Evolutionary conservation across 1,140 invertebrate species (phyloP), one percentile per base, ranked within the genome.

Genomic region (Drosophila albomicans): DNA sequence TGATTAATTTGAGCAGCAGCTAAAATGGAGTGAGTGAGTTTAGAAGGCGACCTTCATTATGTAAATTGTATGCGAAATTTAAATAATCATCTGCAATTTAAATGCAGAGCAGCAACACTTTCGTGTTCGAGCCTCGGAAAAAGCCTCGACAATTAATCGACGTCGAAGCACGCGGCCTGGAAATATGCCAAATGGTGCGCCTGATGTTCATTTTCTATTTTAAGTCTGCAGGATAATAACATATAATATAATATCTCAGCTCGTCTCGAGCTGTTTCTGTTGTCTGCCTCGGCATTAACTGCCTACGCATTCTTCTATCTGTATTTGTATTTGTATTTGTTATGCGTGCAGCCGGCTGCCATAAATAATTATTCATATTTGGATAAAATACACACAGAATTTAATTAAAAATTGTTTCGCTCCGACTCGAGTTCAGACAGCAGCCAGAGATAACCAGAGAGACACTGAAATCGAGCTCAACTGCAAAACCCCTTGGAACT

Each of bases 361-460:
- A 89, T 89, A 89, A 89, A 85, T 89, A 89, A 90, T 89, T 89
- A 89, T 89, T 89, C 85, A 89, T 89, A 89, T 89, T 89, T 89
- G 85, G 89, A 89, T 85, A 79, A 89, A 89, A 89, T 90, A 81
- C 81, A 81, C 78, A 81, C 85, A 89, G 79, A 89, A 89, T 89
- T 89, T 89, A 89, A 89, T 89, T 89, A 89, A 89, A 89, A 89
- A 90, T 89, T 89, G 78, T 85, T 87, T 85, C 64, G 75, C 71
- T 67, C 35, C 32, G 48, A 32, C 49, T 13, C 48, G 57, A 54
- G 58, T 3, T 8, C 6, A 58, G 38, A 32, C 25, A 25, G 10
- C n/a, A 38, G 30, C 7, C n/a, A 16, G 6, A 54, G n/a, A 6
- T 11, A 13, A 59, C 38, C 48, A 67, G 69, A 63, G 28, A 63